Percentiles rank a stretch among this genome's conserved stretches.
phyloP scores from a whole-genome alignment of 2,797 vertebrate species.

The Neosilurus mollespiculum region DNA sequence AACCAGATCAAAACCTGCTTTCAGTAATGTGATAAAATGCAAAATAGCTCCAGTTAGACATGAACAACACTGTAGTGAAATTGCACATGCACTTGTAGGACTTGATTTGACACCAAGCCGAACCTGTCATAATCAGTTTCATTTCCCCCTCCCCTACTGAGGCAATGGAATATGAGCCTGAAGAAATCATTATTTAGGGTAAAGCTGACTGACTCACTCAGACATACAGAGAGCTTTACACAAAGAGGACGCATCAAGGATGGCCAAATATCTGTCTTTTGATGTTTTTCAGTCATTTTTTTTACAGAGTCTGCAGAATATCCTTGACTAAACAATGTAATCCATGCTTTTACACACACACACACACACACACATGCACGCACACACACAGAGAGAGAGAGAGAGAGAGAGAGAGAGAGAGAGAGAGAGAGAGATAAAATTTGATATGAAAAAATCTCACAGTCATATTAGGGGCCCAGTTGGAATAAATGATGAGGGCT shows the following conservation, averaged over 20 bases:
- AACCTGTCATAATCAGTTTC: not conserved
- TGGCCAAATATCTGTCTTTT: slow-evolving; percentile 41
- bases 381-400: too few species aligned
- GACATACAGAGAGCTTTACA: slow-evolving; percentile 28
- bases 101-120: slow-evolving; percentile 14
- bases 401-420: too few species aligned
- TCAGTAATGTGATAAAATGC: not conserved
- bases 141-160: not conserved
- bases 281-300: slow-evolving; percentile 32
- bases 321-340: slow-evolving; percentile 48
- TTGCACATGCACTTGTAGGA: not conserved
- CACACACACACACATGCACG: not conserved
- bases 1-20: not conserved
- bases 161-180: slow-evolving; percentile 31
- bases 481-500: slow-evolving; percentile 6
- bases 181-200: slow-evolving; percentile 27
- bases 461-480: slow-evolving; percentile 10
- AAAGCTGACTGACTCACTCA: slow-evolving; percentile 33
- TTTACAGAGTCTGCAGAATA: slow-evolving; percentile 50
- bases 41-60: not conserved
- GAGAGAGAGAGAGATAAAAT: not conserved
- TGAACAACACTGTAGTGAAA: not conserved
- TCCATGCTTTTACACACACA: not conserved
- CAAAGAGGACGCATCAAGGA: slow-evolving; percentile 37
- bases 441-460: slow-evolving; percentile 14